These are phyloP conservation scores for Sinohyriopsis cumingii DNA, from an alignment of 2,888 invertebrate genomes.

Conservation along the genomic window DNA sequence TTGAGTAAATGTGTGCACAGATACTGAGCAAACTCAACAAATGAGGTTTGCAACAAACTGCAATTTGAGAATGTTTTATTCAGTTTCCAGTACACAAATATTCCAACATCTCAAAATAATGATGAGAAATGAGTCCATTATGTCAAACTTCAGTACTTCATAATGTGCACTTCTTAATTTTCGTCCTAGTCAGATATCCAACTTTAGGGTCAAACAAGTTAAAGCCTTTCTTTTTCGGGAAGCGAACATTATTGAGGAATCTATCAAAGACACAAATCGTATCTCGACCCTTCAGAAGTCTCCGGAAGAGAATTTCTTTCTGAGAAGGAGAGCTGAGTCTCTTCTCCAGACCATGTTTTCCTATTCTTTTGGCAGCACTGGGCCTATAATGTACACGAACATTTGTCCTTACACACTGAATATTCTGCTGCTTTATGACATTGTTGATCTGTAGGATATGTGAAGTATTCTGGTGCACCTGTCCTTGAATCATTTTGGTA, in stretches of 20 bases:
- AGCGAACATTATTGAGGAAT: constrained; percentile 37
- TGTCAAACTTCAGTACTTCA: no score
- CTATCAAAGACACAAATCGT: constrained; percentile 48
- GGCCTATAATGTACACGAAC: constrained; percentile 32
- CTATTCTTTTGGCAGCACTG: constrained; percentile 55
- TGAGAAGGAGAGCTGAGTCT: constrained; percentile 39
- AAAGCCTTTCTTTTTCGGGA: constrained; percentile 6
- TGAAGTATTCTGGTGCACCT: no score
- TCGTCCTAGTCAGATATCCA: constrained; percentile 16
- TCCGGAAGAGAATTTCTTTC: constrained; percentile 49
- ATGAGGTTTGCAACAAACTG: no score
- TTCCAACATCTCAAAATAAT: no score
- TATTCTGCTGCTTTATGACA: not conserved
- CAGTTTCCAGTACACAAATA: no score
- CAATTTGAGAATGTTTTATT: no score
- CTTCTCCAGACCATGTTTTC: constrained; percentile 56
- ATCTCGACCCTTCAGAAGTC: constrained; percentile 49
- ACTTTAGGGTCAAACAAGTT: constrained; percentile 22
- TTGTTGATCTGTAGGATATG: no score
- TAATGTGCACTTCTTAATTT: not conserved
- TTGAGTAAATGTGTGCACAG: no score
- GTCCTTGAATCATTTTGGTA: no score
- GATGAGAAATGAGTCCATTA: no score
- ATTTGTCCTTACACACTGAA: constrained; percentile 17
- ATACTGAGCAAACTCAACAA: no score